These are phyloP conservation scores for Aphrocallistes beatrix DNA, from an alignment of 37 sponge, comb jelly and placozoan genomes.

Conservation along the genomic window DNA sequence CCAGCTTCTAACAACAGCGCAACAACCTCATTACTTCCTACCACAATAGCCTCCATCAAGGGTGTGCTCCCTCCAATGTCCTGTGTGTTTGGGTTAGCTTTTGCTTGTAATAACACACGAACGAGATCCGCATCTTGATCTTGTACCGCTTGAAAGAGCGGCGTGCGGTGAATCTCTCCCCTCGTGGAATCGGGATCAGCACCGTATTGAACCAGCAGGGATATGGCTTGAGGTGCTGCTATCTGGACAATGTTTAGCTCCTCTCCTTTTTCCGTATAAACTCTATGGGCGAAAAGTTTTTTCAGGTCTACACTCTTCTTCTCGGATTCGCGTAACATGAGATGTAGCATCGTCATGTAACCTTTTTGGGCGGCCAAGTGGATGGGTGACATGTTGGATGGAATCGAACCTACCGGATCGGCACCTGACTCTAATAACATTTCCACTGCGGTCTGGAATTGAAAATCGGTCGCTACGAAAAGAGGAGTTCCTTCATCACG, in stretches of 20 bases:
- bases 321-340: background rate
- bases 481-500: background rate
- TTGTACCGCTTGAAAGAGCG: background rate
- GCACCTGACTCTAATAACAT: background rate
- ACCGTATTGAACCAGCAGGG: background rate
- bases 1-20: background rate
- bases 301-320: background rate
- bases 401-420: background rate
- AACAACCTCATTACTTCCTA: background rate
- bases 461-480: background rate
- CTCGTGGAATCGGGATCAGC: background rate
- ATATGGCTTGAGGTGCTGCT: background rate
- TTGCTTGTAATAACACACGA: background rate
- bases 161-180: background rate
- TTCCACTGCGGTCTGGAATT: background rate
- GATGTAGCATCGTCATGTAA: background rate
- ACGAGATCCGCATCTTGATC: background rate
- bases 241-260: background rate
- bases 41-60: background rate
- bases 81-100: constrained; percentile 18
- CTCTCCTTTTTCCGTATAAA: background rate
- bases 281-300: background rate
- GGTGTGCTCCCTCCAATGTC: constrained; percentile 25
- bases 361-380: constrained; percentile 8
- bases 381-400: background rate